phyloP scores from a whole-genome alignment of 2,797 vertebrate genomes.

The Dendrocincla fuliginosa region DNA sequence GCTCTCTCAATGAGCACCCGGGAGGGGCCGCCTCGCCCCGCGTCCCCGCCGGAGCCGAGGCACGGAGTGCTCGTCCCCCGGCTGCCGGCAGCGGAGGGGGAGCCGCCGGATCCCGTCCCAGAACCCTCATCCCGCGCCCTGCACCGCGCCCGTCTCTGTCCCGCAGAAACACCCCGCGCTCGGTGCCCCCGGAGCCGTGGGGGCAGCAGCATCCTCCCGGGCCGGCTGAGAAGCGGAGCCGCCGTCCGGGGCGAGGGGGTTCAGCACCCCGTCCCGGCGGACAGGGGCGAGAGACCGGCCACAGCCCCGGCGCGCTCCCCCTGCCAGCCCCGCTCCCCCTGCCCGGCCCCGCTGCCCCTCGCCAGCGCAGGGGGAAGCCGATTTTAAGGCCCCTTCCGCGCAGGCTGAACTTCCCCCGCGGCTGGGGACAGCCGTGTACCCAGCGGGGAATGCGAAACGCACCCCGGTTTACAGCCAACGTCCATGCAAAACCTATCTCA shows the following conservation, averaged over 20 bases:
- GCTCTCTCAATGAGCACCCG: neutral
- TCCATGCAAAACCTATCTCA: neutral
- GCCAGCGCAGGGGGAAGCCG: neutral
- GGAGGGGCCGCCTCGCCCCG: neutral
- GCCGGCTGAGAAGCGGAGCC: neutral
- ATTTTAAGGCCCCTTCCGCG: neutral
- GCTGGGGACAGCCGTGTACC: neutral
- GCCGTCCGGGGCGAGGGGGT: neutral
- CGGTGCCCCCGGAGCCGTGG: neutral
- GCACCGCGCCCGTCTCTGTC: neutral
- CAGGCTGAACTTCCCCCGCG: neutral
- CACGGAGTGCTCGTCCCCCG: too few relatives aligned
- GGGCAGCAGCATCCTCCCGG: neutral
- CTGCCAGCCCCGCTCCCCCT: too few relatives aligned
- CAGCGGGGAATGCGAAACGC: neutral
- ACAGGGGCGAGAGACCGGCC: neutral
- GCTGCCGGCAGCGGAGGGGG: neutral
- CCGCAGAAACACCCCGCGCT: neutral
- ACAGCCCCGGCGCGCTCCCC: neutral
- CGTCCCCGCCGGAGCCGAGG: neutral
- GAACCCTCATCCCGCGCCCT: neutral
- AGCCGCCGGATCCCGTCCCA: neutral
- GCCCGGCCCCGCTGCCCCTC: neutral
- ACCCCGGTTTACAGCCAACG: neutral
- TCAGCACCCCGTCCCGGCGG: conserved; percentile 48